phyloP scores from a whole-genome alignment of 2,113 vertebrate genomes.

The Emydocephalus ijimae region DNA sequence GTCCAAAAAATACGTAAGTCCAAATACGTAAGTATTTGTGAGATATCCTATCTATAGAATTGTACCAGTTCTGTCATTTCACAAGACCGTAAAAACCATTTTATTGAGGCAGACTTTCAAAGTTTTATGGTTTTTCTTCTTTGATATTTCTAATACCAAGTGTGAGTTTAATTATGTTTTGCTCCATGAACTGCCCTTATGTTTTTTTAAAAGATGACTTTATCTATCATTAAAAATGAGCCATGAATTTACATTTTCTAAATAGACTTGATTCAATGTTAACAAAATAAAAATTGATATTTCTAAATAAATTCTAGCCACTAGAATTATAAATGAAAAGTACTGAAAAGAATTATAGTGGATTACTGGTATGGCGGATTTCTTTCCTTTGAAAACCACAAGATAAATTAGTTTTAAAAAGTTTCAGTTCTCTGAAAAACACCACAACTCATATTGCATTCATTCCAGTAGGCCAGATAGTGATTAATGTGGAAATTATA shows the following conservation, averaged over 20 bases:
- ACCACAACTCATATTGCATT: neutral
- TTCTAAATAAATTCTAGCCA: neutral
- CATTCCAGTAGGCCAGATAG: neutral
- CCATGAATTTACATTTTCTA: neutral
- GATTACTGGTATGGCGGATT: neutral
- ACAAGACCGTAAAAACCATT: neutral
- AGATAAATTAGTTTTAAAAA: neutral
- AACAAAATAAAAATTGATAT: neutral
- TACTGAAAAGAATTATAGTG: neutral
- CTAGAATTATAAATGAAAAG: neutral
- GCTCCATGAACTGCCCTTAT: neutral
- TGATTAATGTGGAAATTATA: slow-evolving; percentile 3
- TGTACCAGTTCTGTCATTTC: neutral
- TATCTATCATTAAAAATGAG: neutral
- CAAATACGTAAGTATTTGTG: too few species aligned
- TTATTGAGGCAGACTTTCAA: neutral
- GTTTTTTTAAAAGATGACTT: neutral
- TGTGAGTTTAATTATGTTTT: neutral
- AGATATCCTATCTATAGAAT: neutral
- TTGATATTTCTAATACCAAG: neutral
- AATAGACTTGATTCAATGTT: neutral
- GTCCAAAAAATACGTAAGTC: neutral
- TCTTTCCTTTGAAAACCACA: neutral
- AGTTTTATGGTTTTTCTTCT: neutral
- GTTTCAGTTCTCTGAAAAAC: neutral